Evolutionary conservation across 2,888 invertebrate genomes (phyloP), one percentile per base, ranked within the genome.

Genomic region (Polydrusus cervinus): DNA sequence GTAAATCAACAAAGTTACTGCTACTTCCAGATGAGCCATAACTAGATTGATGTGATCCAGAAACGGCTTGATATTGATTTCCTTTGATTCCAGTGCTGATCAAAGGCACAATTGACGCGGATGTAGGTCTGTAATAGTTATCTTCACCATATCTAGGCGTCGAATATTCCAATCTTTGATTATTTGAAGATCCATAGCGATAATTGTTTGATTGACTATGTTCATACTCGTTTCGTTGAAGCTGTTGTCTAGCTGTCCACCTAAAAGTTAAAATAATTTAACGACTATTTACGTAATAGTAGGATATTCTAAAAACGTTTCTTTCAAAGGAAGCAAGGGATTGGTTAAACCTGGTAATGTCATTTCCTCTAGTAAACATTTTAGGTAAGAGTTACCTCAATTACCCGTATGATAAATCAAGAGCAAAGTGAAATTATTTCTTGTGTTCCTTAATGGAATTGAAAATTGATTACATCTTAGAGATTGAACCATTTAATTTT

Each of bases 1-100:
- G 83, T n/a, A 84, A 64, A 25, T 80, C 71, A 9, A 75, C 78
- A 7, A 81, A 68, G 47, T 62, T 76, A 51, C 73, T 74, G 34
- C 74, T 71, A 14, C 57, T 18, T 11, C 45, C 62, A 14, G 68
- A 47, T 25, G 51, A 30, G 53, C 70, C 69, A 47, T 79, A 79
- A 25, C 67, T 69, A 1, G 65, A 45, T 66, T 73, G 60, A 40
- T 69, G 64, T 14, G 78, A 62, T 9, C 76, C 79, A 20, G 57
- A 13, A 53, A 70, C 38, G 0, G 55, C 51, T 10, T 55, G 69
- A 30, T 71, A 75, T 3, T 66, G 62, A 60, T 53, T 71, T 40
- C 74, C 71, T 66, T 72, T 78, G 3, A 70, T 30, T n/a, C 70
- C 73, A 13, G 69, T 65, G 38, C 68, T 72, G 11, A 80, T 78